phyloP scores from a whole-genome alignment of 2,888 invertebrate genomes.

The Sericinus montela region DNA sequence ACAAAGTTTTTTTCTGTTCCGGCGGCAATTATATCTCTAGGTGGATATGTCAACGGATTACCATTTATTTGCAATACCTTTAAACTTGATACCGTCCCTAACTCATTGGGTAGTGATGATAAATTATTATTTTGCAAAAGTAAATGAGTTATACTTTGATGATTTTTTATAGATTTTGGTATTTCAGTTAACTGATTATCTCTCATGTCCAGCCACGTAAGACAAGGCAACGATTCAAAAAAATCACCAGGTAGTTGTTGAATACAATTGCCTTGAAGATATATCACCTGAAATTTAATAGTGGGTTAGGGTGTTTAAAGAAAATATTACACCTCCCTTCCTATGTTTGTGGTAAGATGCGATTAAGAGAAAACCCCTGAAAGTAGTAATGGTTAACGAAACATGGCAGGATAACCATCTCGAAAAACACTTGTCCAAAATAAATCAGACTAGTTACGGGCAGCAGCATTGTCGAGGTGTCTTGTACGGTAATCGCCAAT shows the following conservation, averaged over 20 bases:
- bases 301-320: too few species aligned
- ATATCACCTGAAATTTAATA: slow-evolving; percentile 48
- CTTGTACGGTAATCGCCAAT: too few species aligned
- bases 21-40: slow-evolving; percentile 67
- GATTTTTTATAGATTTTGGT: slow-evolving; percentile 78
- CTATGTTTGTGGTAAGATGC: too few species aligned
- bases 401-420: too few species aligned
- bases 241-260: slow-evolving; percentile 76
- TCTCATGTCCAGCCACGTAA: slow-evolving; percentile 83
- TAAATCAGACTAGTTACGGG: too few species aligned
- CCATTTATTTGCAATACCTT: slow-evolving; percentile 80
- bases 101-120: slow-evolving; percentile 79
- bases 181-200: slow-evolving; percentile 78
- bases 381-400: too few species aligned
- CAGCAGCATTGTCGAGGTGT: too few species aligned
- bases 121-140: slow-evolving; percentile 82
- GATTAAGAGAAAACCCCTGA: too few species aligned
- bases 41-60: slow-evolving; percentile 81
- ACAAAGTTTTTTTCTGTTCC: slow-evolving; percentile 62
- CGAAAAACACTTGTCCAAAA: too few species aligned
- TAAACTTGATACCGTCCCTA: slow-evolving; percentile 79
- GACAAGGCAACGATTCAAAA: slow-evolving; percentile 72
- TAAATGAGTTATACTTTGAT: slow-evolving; percentile 79
- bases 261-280: slow-evolving; percentile 77
- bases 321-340: too few species aligned